Conservation (phyloP, 2,113 vertebrate species). For the Perca fluviatilis region DNA sequence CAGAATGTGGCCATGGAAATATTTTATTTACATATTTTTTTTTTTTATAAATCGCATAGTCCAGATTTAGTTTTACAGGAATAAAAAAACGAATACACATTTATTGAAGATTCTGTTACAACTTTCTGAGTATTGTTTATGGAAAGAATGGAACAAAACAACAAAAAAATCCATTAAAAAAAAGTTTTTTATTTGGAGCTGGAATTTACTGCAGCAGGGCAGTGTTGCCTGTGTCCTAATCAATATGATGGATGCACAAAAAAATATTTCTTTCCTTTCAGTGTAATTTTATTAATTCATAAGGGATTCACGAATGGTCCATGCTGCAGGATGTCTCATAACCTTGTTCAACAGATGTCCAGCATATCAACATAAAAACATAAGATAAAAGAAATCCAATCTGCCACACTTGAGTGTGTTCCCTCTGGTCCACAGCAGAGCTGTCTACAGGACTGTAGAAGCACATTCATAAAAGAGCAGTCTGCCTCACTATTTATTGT, state of each 20-base stretch:
- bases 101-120: background rate
- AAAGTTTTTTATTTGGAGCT: background rate
- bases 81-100: background rate
- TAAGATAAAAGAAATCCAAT: background rate
- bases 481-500: background rate
- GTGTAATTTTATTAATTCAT: background rate
- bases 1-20: background rate
- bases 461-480: background rate
- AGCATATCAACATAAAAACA: background rate
- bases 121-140: background rate
- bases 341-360: background rate
- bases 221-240: background rate
- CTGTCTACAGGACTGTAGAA: background rate
- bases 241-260: background rate
- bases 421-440: background rate
- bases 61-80: background rate
- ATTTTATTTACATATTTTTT: background rate
- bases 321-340: background rate
- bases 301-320: background rate
- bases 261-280: background rate
- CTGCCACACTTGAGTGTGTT: background rate
- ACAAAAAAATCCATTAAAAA: background rate
- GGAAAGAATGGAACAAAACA: background rate
- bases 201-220: background rate
- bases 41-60: background rate